Evolutionary conservation across 2,797 vertebrate species (phyloP), one percentile per base, ranked within the genome.

Genomic region (Myotis myotis): DNA sequence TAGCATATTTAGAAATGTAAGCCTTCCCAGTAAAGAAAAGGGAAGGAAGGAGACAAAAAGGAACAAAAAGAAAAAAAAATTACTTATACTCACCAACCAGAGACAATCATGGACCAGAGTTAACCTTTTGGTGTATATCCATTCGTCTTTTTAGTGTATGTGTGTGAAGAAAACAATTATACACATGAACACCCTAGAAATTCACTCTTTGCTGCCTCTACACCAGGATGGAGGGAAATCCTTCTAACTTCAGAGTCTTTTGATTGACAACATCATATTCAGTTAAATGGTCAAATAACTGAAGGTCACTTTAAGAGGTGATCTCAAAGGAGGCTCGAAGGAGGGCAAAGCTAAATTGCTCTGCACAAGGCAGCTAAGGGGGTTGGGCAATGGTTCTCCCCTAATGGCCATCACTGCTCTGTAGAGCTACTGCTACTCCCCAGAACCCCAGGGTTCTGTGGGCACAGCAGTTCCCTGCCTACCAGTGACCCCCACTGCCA

Each of bases 1-100:
- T 7, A 83, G 28, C 30, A 75, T 84, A 94, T 85, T 78, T 79
- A 84, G 71, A 79, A 87, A 76, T 70, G 38, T 38, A 87, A 64
- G 4, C 22, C 6, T 64, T 74, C 62, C 19, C 4, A 51, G 87
- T 55, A 57, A 13, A 51, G 8, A 62, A 87, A 82, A 33, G 6
- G 7, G 71, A 53, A 30, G n/a, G 70, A 81, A 72, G 55, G 47
- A 53, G 15, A 93, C 70, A 28, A 62, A 81, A 87, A 38, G 16
- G 5, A 88, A 55, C 3, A 23, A 83, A 30, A 75, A 28, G 9
- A 41, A 57, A 13, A 57, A 19, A 57, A 74, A 38, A 23, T 12
- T 49, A 30, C 12, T 93, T 41, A 38, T 47, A n/a, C 22, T 66
- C 38, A 81, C 20, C 49, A 41, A 81, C 36, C 30, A 89, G 20